Base-by-base conservation (phyloP, 1,140 invertebrate species). In the Adelges cooleyi region DNA sequence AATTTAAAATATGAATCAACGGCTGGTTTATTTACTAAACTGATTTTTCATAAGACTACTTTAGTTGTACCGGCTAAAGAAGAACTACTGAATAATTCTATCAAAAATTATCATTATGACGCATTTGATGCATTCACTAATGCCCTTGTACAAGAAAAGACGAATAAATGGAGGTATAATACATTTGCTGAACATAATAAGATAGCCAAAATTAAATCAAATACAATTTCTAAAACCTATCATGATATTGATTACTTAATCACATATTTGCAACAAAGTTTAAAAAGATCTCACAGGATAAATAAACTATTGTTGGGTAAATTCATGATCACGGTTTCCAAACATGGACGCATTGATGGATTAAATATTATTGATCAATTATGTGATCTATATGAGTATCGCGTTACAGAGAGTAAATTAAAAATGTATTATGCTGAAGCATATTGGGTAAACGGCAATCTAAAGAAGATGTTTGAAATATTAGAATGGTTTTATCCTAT, bases 391-490 rank as follows among this genome's bases (percentile, higher is more conserved):
- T 56, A 56, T 44, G 22, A 25, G 4, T 27, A 56, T 56, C 25
- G 20, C 13, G 42, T 56, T 44, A 25, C 23, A 5, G n/a, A 56
- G 17, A 17, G 33, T 56, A 38, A 42, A 10, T 56, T 59, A 20
- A 38, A 29, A 20, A 46, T 59, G 22, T 13, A 46, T 46, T 44
- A 44, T 18, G 54, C 54, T 6, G 40, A 59, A 46, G 54, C 54
- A 1, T 29, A 59, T 29, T 59, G 54, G 54, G 11, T 5, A 13
- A 59, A 59, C 18, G 42, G 42, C 13, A 20, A 46, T 59, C 20
- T 59, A 6, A 1, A 27, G 4, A 46, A 20, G 4, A 46, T 59
- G 54, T 59, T 59, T 18, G 15, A 20, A 4, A 18, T 29, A 18
- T 46, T 59, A 9, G 54, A 29, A 5, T 15, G 11, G 9, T 8